A percentile compares a stretch with the other conserved stretches of the same genome.
phyloP scores from a whole-genome alignment of 35 echinoderm and acorn worm species.

The Heliocidaris tuberculata region DNA sequence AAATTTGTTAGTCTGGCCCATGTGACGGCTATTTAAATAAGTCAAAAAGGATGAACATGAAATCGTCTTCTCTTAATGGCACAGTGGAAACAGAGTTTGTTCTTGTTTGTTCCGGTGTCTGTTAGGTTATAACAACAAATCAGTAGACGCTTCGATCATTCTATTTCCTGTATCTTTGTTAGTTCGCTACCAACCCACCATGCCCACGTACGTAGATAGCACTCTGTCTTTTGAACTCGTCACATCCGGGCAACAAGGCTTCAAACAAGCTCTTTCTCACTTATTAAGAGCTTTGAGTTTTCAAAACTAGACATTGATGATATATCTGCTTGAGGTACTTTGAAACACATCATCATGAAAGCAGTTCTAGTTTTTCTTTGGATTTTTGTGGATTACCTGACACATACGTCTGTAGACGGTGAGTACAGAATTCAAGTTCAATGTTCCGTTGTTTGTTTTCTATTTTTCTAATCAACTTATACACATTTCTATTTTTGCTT shows the following conservation, averaged over 20 bases:
- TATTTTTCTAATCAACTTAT: too few relatives aligned
- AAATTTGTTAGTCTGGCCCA: too few relatives aligned
- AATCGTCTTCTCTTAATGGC: background rate
- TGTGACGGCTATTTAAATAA: background rate
- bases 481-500: too few relatives aligned
- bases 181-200: background rate
- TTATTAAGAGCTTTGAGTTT: background rate
- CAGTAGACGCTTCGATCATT: background rate
- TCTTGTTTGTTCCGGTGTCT: slow-evolving; percentile 7
- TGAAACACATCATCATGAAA: background rate
- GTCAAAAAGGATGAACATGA: background rate
- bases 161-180: background rate
- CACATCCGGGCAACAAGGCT: background rate
- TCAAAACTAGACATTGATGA: background rate
- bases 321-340: background rate
- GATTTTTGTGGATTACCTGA: background rate
- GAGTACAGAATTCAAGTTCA: background rate
- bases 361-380: background rate
- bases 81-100: background rate
- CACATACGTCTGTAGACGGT: background rate
- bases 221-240: background rate
- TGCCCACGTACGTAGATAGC: background rate
- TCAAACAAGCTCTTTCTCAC: background rate
- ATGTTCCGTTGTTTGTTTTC: too few relatives aligned
- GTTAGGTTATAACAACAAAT: background rate